Base-by-base conservation (phyloP, 1,140 invertebrate genomes). In the Adelges cooleyi region DNA sequence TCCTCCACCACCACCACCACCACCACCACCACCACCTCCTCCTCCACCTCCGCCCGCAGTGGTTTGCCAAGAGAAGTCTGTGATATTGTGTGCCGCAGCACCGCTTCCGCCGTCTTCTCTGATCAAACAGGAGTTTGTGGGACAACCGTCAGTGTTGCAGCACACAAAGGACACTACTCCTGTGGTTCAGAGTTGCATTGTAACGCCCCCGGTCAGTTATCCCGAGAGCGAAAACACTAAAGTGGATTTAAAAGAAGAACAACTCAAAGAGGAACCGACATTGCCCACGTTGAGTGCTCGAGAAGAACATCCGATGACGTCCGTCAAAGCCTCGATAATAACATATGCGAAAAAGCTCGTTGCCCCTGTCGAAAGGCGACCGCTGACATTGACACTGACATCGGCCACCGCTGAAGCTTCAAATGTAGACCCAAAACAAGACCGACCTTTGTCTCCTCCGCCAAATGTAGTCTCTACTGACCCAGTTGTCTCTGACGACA, bases 331-430 rank as follows among this genome's bases (percentile, higher is more conserved):
- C 8, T 9, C 56, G 1, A 62, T 42, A 48, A 62, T 62, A 62
- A 62, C 38, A 18, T 62, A 46, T 62, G 56, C 56, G 15, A 62
- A 62, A 33, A 62, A 62, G 13, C 33, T 25, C 20, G 22, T 48
- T 46, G 15, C 22, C 29, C 17, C 27, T 33, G 56, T 46, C 3
- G 25, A 62, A 18, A 62, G 33, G 10, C n/a, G n/a, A n/a, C n/a
- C n/a, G n/a, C n/a, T n/a, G n/a, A n/a, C n/a, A n/a, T n/a, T n/a
- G n/a, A n/a, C n/a, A n/a, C n/a, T n/a, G n/a, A n/a, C n/a, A n/a
- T n/a, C n/a, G n/a, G n/a, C n/a, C n/a, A n/a, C n/a, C n/a, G 18
- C 22, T 46, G 9, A 46, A 22, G 5, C 42, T 46, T 48, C 10
- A 15, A n/a, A n/a, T 5, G 8, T 25, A 22, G 42, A 15, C 38